Base-by-base conservation (phyloP, 2,113 vertebrate genomes). In the Oceanodroma tethys region DNA sequence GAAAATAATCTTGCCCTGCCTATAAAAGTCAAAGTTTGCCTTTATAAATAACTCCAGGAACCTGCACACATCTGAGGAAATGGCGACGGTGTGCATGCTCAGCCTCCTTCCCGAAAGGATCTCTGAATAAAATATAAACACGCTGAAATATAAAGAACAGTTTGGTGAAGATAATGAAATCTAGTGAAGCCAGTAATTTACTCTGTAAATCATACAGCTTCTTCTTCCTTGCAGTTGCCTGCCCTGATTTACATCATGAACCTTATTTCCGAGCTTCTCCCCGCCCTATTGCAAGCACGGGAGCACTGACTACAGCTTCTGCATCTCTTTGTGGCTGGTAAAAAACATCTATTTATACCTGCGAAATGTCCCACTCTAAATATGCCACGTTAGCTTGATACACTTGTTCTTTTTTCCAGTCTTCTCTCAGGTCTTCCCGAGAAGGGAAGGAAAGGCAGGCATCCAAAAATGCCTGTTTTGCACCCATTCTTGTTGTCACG, bases 11-110 rank as follows among this genome's bases (percentile, higher is more conserved):
- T 91, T 38, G 7, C 89, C 78, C 83, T 94, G 91, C 66, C 93
- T 95, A 97, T 95, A 95, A 96, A 96, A 95, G 95, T 95, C 96
- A 93, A 94, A 95, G 86, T 97, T 93, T 95, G 89, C 91, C 94
- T 82, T 96, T 97, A 95, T 95, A 96, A 95, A 95, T 97, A 97
- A 95, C 95, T 94, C 81, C 55, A 45, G 78, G 81, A 95, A 53
- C 58, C 71, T 90, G 91, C 58, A 93, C 4, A 2, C 63, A 21
- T 68, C 86, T 45, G 71, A 80, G 91, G 87, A 94, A 91, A 89
- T 93, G 84, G 91, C 1, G 1, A 59, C 0, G 0, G 36, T 2
- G 5, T 72, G 84, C 38, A 8, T 5, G 78, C 91, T 95, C 89
- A 88, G 58, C 60, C 78, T 93, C 29, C 70, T 85, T 80, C 63